Evolutionary conservation across 1,140 invertebrate genomes (phyloP).

Genomic region (Chymomyza costata): DNA sequence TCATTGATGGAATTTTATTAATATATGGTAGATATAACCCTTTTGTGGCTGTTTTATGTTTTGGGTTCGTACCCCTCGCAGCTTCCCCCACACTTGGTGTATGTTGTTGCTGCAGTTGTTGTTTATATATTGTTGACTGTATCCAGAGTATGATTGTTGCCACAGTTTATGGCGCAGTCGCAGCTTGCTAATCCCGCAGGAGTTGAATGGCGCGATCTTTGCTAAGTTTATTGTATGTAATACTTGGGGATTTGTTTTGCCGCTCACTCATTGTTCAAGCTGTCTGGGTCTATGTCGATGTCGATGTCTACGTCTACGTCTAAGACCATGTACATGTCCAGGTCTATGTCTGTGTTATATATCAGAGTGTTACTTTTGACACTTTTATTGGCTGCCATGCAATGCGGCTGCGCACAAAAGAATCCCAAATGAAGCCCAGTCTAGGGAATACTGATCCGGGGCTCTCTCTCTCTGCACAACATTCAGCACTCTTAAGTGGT

Average conservation of each 20-base stretch:
- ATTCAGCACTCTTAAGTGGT: conserved; percentile 56
- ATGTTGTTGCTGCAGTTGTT: no score
- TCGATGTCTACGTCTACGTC: conserved; percentile 26
- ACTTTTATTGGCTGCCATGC: conserved; percentile 55
- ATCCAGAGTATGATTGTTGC: no score
- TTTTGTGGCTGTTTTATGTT: conserved; percentile 56
- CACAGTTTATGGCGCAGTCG: conserved; percentile 14
- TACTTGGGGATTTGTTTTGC: conserved; percentile 52
- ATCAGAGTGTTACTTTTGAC: conserved; percentile 73
- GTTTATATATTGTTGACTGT: no score
- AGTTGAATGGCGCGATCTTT: no score
- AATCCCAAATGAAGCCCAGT: conserved; percentile 13
- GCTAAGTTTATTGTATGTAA: conserved; percentile 53
- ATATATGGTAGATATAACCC: conserved; percentile 66
- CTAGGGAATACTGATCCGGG: conserved; percentile 3
- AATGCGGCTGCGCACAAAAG: conserved; percentile 31
- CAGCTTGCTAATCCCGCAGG: no score
- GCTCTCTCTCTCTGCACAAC: background rate
- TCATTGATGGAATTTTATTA: conserved; percentile 70
- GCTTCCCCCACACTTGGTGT: conserved; percentile 67
- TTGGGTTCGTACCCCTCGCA: conserved; percentile 8
- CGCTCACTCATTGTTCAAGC: no score
- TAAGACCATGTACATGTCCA: no score
- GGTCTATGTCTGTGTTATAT: conserved; percentile 44
- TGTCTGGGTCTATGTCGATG: conserved; percentile 16